Evolutionary conservation across 1,140 invertebrate genomes (phyloP).

Genomic region (Cydia amplana): DNA sequence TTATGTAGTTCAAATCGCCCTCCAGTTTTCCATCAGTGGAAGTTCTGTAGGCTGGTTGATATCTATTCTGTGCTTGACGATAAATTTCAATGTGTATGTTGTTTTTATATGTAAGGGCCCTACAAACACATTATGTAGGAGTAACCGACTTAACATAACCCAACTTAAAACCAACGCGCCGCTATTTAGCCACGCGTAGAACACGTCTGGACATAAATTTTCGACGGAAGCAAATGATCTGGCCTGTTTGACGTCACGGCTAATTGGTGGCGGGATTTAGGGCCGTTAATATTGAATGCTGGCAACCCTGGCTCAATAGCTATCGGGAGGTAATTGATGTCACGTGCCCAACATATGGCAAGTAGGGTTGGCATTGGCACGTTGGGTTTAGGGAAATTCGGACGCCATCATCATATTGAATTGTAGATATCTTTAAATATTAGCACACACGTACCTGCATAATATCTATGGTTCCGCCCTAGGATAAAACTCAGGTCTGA

Average conservation of each 20-base stretch:
- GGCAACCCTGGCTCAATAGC: constrained; percentile 27
- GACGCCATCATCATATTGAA: no score
- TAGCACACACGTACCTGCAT: no score
- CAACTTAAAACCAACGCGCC: neutral
- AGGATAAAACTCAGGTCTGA: no score
- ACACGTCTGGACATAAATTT: constrained; percentile 14
- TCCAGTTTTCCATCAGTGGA: no score
- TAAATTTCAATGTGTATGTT: no score
- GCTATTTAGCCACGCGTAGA: constrained; percentile 1
- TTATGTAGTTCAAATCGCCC: no score
- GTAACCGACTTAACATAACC: neutral
- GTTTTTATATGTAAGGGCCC: no score
- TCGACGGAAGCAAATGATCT: constrained; percentile 26
- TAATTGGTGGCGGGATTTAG: constrained; percentile 29
- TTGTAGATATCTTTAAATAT: no score
- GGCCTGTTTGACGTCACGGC: constrained; percentile 31
- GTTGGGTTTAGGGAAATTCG: neutral
- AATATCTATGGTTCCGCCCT: no score
- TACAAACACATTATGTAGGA: neutral
- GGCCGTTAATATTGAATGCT: constrained; percentile 33
- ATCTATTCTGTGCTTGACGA: no score
- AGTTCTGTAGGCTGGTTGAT: no score
- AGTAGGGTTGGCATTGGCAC: constrained; percentile 5
- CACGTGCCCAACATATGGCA: constrained; percentile 8
- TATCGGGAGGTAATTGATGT: constrained; percentile 29